Evolutionary conservation across 2,888 invertebrate genomes (phyloP), one percentile per base, ranked within the genome.

Genomic region (Chymomyza amoena): DNA sequence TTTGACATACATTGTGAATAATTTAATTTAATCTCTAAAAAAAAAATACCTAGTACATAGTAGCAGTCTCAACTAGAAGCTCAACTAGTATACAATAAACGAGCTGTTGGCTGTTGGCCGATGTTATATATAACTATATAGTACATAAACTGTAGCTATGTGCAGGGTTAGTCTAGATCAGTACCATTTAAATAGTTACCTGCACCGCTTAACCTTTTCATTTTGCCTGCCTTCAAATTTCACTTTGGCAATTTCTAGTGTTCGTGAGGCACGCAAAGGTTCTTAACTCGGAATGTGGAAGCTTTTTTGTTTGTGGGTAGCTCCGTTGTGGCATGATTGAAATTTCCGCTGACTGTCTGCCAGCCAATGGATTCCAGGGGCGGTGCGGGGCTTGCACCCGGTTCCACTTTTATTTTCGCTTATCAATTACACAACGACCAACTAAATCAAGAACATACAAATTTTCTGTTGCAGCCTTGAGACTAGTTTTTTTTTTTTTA

Each of bases 291-390:
- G 7, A 20, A n/a, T 54, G 20, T 45, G 1, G 39, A 13, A 13
- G 39, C 13, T 45, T 45, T 45, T 45, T 45, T 45, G 10, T 45
- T 45, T 45, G 39, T 45, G 39, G 39, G 39, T 13, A 45, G 39
- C 39, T 13, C 39, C 13, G 39, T 13, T 45, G 39, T 45, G 10
- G 69, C 74, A 69, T 76, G 76, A 76, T 76, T 72, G 69, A 76
- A 76, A 72, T 70, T 76, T 76, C 72, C 76, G 76, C 62, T 54
- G 36, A 18, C 25, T 50, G 50, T 62, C 65, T 63, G 62, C 62
- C 39, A 45, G 39, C 13, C 2, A 4, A 45, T 13, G 39, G 13
- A 45, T 45, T 45, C 39, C 10, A 45, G 39, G 1, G 39, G 1
- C 13, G 39, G 39, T 13, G 9, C 10, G 13, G 39, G 10, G 13